phyloP scores from a whole-genome alignment of 1,140 invertebrate genomes.

The Cecropterus lyciades region DNA sequence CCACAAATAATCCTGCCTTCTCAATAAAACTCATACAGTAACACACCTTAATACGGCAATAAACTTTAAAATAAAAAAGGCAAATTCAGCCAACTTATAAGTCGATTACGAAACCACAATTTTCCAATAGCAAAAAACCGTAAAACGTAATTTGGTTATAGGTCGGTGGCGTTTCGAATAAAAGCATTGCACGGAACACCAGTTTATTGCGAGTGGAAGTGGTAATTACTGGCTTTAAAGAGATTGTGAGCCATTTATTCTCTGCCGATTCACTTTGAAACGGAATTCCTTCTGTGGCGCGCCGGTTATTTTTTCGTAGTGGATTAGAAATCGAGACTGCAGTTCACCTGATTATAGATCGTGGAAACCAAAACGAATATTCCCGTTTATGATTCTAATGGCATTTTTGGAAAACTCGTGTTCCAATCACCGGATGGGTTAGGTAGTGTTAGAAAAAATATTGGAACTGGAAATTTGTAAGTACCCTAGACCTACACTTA shows the following conservation, averaged over 20 bases:
- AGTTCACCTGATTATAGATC: conserved; percentile 1
- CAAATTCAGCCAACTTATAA: conserved; percentile 5
- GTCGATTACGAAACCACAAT: conserved; percentile 15
- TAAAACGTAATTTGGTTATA: conserved; percentile 33
- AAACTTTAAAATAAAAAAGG: background rate
- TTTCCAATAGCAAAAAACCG: conserved; percentile 27
- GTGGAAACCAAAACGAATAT: background rate
- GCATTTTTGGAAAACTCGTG: too few relatives aligned
- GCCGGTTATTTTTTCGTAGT: conserved; percentile 18
- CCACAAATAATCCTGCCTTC: too few relatives aligned
- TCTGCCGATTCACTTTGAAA: conserved; percentile 23
- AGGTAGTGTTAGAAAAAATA: too few relatives aligned
- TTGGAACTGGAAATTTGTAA: too few relatives aligned
- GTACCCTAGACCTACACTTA: too few relatives aligned
- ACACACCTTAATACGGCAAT: background rate
- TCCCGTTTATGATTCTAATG: too few relatives aligned
- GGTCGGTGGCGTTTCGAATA: conserved; percentile 31
- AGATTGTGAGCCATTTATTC: conserved; percentile 35
- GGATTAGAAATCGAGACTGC: conserved; percentile 9
- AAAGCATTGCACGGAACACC: conserved; percentile 28
- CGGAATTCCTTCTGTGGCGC: conserved; percentile 19
- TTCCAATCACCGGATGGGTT: too few relatives aligned
- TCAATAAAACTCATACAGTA: background rate
- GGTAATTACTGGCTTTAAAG: conserved; percentile 35
- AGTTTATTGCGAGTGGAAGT: conserved; percentile 36